Base-by-base conservation (phyloP, 2,888 invertebrate species). In the Tuberolachnus salignus region DNA sequence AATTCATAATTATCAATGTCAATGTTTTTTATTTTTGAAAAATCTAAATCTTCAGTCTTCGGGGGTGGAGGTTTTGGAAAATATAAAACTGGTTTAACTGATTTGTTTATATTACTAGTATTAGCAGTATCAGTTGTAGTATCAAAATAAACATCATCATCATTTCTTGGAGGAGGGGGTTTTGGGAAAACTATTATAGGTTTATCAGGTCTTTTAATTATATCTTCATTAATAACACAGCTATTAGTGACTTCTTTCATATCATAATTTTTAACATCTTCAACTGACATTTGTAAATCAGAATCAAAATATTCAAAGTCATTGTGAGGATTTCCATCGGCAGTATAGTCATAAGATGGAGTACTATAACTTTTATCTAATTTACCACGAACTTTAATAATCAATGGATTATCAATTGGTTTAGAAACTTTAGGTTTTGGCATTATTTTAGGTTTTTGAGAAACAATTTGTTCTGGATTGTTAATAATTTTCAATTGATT, bases 341-440 rank as follows among this genome's bases (percentile, higher is more conserved):
- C 53, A 42, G 81, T 81, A 61, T 80, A 81, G 85, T 92, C 92
- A 85, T 93, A 93, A 0, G 92, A 92, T 1, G 93, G 93, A n/a
- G 93, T 92, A 82, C 93, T 93, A 85, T 92, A 90, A 83, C 91
- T 91, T 86, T 94, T 93, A 86, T 94, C 93, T 71, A 93, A 86
- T 82, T 89, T 89, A 1, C 90, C 91, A 46, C 88, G 85, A 59
- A 63, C 78, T 78, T 63, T 69, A 34, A 46, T 64, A 63, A 63
- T 13, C 26, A 21, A 14, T 51, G 53, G 59, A 34, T 69, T 46
- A 78, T 67, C 73, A 44, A 70, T 73, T 59, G 72, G 69, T 49
- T 57, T 72, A 53, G 44, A 61, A 53, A 70, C 44, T 74, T 80
- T 80, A 21, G 82, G 82, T 74, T 82, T 82, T 14, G 81, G 81